Evolutionary conservation across 2,113 vertebrate genomes (phyloP).

Genomic region (Daboia siamensis): DNA sequence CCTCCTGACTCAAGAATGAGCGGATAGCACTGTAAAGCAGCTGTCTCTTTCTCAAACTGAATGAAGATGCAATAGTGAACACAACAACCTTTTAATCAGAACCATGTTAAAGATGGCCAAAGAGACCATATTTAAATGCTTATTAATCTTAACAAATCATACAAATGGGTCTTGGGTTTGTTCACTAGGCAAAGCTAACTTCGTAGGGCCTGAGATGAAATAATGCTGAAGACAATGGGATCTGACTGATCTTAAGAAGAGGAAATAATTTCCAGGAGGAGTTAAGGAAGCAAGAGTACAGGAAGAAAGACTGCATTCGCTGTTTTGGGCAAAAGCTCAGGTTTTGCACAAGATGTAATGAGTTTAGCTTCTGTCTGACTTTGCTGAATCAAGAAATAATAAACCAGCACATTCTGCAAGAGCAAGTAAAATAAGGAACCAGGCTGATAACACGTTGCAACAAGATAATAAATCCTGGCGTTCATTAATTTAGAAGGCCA

Average conservation of each 20-base stretch:
- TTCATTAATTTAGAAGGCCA: neutral
- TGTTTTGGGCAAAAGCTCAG: conserved; percentile 27
- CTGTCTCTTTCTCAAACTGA: neutral
- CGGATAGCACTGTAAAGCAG: neutral
- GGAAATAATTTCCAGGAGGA: conserved; percentile 46
- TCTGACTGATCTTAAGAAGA: conserved; percentile 35
- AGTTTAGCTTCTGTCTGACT: conserved; percentile 39
- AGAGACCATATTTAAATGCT: neutral
- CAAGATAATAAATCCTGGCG: conserved; percentile 44
- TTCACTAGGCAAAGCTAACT: neutral
- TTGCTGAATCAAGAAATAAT: conserved; percentile 22
- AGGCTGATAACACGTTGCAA: conserved; percentile 37
- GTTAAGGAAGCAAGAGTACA: conserved; percentile 30
- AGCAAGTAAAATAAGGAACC: conserved; percentile 54
- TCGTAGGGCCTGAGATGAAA: neutral
- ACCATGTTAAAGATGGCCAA: neutral
- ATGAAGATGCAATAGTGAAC: neutral
- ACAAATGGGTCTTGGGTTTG: neutral
- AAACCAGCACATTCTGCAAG: conserved; percentile 33
- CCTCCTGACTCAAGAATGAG: neutral
- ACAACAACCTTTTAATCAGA: neutral
- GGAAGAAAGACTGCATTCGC: conserved; percentile 30
- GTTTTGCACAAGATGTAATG: conserved; percentile 27
- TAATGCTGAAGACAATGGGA: neutral
- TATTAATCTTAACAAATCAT: neutral